These are phyloP conservation scores for Dysidea cf. avara DNA, from an alignment of 37 sponge, comb jelly and placozoan genomes.

Conservation along the genomic window DNA sequence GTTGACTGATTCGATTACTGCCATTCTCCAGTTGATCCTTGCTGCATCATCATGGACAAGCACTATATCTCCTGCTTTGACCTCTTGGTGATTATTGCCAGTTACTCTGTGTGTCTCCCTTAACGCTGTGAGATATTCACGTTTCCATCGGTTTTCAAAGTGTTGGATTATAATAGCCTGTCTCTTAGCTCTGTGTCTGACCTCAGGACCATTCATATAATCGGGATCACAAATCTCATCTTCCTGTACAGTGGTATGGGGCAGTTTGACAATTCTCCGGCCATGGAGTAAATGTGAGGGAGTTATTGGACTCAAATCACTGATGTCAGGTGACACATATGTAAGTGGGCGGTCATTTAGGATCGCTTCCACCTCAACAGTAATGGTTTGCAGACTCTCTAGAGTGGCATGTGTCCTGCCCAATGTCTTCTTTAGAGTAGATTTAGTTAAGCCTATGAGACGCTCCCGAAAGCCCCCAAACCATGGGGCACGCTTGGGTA, in stretches of 20 bases:
- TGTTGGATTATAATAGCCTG: conserved; percentile 34
- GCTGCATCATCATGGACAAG: conserved; percentile 5
- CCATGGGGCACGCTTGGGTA: conserved; percentile 14
- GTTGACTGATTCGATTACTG: conserved; percentile 8
- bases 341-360: conserved; percentile 22
- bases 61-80: conserved; percentile 2
- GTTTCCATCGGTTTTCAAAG: conserved; percentile 31
- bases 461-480: conserved; percentile 27
- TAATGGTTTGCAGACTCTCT: conserved; percentile 1
- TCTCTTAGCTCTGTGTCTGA: too few species aligned
- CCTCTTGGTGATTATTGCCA: too few species aligned
- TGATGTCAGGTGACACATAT: not conserved
- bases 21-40: conserved; percentile 29
- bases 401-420: conserved; percentile 5
- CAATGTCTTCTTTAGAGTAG: not conserved
- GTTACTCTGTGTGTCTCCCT: too few species aligned
- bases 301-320: conserved; percentile 7
- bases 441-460: conserved; percentile 2
- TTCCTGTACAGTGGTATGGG: not conserved
- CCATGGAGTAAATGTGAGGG: conserved; percentile 22
- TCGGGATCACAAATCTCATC: too few species aligned
- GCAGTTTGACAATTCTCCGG: not conserved
- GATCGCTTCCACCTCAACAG: conserved; percentile 12
- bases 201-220: too few species aligned
- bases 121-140: conserved; percentile 21